A percentile compares a stretch with the other conserved stretches of the same genome.
These are phyloP conservation scores for Rhinichthys osculus DNA, from an alignment of 2,797 vertebrate genomes.

Conservation along the genomic window DNA sequence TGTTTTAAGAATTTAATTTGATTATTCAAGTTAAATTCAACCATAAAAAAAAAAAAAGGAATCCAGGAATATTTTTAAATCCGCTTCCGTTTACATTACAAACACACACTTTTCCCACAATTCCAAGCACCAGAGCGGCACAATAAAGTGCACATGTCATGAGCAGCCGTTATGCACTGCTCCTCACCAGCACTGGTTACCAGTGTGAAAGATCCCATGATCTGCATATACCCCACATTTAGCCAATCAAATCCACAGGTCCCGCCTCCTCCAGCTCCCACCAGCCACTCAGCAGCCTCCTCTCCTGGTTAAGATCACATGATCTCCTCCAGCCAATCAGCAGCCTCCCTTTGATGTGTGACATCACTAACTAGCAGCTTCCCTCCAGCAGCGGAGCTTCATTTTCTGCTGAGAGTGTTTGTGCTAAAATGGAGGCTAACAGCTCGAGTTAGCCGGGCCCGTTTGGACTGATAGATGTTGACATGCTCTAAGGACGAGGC, in stretches of 20 bases:
- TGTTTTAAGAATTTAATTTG: background rate
- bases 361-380: slow-evolving; percentile 93
- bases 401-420: slow-evolving; percentile 90
- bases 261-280: slow-evolving; percentile 66
- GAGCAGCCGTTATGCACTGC: background rate
- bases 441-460: slow-evolving; percentile 84
- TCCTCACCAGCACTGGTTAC: background rate
- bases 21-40: background rate
- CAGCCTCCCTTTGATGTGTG: slow-evolving; percentile 77
- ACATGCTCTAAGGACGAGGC: slow-evolving; percentile 90
- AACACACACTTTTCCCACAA: background rate
- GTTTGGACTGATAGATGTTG: slow-evolving; percentile 84
- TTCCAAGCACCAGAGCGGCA: background rate
- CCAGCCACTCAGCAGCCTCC: slow-evolving; percentile 80
- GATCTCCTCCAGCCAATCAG: slow-evolving; percentile 83
- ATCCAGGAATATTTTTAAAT: background rate
- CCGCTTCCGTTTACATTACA: background rate
- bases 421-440: slow-evolving; percentile 98
- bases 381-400: slow-evolving; percentile 97
- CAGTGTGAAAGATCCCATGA: background rate
- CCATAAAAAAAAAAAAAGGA: background rate
- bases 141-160: too few species aligned
- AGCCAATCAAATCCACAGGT: slow-evolving; percentile 61
- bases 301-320: slow-evolving; percentile 84
- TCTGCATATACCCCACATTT: background rate